Percentiles rank a stretch among this genome's conserved stretches.
phyloP scores from a whole-genome alignment of 2,888 invertebrate species.

The Nezara viridula region DNA sequence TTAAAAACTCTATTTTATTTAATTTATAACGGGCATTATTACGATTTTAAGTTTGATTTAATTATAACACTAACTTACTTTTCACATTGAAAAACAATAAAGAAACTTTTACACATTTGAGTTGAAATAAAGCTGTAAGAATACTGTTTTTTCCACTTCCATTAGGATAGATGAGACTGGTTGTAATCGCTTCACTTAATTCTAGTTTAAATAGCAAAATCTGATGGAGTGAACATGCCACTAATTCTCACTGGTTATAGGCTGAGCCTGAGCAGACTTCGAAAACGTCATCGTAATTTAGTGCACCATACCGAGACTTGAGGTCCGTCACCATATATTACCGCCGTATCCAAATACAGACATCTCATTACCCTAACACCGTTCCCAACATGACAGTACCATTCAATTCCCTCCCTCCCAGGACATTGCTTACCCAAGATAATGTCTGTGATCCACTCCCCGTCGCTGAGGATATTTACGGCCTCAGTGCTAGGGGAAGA shows the following conservation, averaged over 20 bases:
- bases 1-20: no score
- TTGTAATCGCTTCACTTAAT: no score
- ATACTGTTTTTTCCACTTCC: no score
- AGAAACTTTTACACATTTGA: no score
- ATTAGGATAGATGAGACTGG: no score
- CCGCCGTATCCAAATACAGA: not conserved
- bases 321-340: not conserved
- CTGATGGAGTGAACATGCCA: no score
- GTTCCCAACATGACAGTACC: slow-evolving; percentile 1
- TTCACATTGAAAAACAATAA: no score
- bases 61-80: no score
- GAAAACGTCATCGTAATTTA: not conserved
- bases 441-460: not conserved
- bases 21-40: no score
- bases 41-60: no score
- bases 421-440: slow-evolving; percentile 29
- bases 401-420: not conserved
- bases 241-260: not conserved
- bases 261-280: not conserved
- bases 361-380: slow-evolving; percentile 12
- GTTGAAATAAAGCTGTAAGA: no score
- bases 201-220: no score
- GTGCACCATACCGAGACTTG: not conserved
- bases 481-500: not conserved
- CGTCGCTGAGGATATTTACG: not conserved